Evolutionary conservation across 2,113 vertebrate species (phyloP).

Genomic region (Callospermophilus lateralis): DNA sequence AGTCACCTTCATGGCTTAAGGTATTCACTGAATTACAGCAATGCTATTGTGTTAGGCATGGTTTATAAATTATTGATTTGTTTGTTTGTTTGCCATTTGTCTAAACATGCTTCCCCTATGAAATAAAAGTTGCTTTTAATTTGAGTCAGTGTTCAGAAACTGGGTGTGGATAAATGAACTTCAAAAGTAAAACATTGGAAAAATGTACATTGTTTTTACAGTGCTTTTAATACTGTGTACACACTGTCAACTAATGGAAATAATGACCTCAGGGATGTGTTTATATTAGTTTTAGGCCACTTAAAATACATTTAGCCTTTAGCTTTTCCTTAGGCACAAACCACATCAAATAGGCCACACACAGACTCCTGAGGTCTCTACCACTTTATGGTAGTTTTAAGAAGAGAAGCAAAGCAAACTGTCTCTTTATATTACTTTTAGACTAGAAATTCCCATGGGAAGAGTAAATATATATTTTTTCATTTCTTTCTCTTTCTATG

Average conservation of each 20-base stretch:
- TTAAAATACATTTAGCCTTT: constrained; percentile 86
- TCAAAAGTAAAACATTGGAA: constrained; percentile 63
- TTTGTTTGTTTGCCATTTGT: constrained; percentile 57
- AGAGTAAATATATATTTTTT: constrained; percentile 74
- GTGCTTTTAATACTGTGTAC: constrained; percentile 86
- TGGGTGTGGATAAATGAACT: constrained; percentile 76
- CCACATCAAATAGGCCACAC: constrained; percentile 86
- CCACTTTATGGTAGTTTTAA: constrained; percentile 84
- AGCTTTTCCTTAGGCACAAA: constrained; percentile 85
- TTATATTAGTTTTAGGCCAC: constrained; percentile 87
- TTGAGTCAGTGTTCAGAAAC: constrained; percentile 83
- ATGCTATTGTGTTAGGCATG: constrained; percentile 69
- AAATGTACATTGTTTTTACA: constrained; percentile 84
- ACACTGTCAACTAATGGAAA: constrained; percentile 87
- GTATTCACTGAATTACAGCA: constrained; percentile 74
- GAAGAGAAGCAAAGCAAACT: constrained; percentile 83
- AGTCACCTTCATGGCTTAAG: constrained; percentile 59
- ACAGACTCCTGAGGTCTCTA: constrained; percentile 84
- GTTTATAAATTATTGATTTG: background rate
- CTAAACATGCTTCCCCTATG: constrained; percentile 51
- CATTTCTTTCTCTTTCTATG: constrained; percentile 53
- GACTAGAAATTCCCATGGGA: constrained; percentile 63
- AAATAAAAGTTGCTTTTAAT: constrained; percentile 77
- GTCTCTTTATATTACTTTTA: constrained; percentile 80
- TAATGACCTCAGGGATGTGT: constrained; percentile 85